Percentiles rank a stretch among this genome's conserved stretches.
Conservation (phyloP, 2,888 invertebrate species). For the Mellilla xanthometata region DNA sequence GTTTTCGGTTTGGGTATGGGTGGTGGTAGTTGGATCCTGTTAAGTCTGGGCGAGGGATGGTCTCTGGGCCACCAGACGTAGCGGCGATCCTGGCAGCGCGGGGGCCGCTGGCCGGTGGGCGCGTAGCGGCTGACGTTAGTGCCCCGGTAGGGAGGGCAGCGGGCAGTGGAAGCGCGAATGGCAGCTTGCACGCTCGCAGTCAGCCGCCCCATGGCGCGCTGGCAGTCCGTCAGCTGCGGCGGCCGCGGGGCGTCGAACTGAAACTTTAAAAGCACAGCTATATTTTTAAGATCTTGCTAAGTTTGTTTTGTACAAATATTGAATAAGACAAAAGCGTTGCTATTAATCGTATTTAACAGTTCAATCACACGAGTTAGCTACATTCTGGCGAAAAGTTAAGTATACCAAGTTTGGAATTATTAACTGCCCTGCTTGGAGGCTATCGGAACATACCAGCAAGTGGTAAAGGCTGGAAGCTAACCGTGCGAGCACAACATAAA, state of each 20-base stretch:
- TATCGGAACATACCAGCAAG: too few species aligned
- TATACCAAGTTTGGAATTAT: too few species aligned
- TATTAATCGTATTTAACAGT: too few species aligned
- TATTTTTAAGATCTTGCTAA: too few species aligned
- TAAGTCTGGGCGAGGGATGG: slow-evolving; percentile 53
- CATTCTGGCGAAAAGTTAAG: too few species aligned
- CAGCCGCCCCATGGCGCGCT: slow-evolving; percentile 62
- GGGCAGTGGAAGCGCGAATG: slow-evolving; percentile 59
- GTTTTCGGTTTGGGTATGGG: slow-evolving; percentile 26
- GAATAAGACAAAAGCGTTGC: too few species aligned
- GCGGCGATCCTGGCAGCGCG: slow-evolving; percentile 57
- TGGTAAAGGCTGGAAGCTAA: too few species aligned
- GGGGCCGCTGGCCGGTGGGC: slow-evolving; percentile 63
- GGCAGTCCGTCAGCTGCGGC: slow-evolving; percentile 59
- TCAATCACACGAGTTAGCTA: too few species aligned
- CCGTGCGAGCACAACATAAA: too few species aligned
- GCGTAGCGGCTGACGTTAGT: slow-evolving; percentile 71
- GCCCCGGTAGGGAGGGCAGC: slow-evolving; percentile 67
- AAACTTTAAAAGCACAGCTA: slow-evolving; percentile 43
- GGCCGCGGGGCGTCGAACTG: slow-evolving; percentile 69
- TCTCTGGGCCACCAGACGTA: slow-evolving; percentile 69
- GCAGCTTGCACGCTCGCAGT: slow-evolving; percentile 68
- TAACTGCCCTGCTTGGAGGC: too few species aligned
- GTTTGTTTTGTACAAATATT: too few species aligned
- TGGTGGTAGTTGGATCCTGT: slow-evolving; percentile 49